Evolutionary conservation across 2,888 invertebrate genomes (phyloP).

Genomic region (Dexiosoma caninum): DNA sequence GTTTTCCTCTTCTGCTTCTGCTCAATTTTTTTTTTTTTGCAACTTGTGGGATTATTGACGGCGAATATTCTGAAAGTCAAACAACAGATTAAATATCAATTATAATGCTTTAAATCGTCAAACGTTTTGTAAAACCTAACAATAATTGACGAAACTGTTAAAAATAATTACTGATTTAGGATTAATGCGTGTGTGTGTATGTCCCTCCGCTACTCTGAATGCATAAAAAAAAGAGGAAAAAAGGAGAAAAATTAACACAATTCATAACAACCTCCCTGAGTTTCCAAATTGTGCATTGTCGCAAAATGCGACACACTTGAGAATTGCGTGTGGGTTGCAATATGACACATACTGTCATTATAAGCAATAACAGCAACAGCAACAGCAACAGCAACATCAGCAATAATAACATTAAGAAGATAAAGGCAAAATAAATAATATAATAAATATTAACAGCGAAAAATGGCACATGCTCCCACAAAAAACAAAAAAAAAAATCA

Average conservation of each 20-base stretch:
- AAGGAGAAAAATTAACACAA: conserved; percentile 5
- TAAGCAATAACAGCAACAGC: conserved; percentile 66
- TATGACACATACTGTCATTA: conserved; percentile 76
- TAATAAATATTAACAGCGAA: conserved; percentile 27
- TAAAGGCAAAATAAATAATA: conserved; percentile 30
- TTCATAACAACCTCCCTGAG: background rate
- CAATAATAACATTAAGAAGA: conserved; percentile 44
- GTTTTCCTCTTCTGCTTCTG: no score
- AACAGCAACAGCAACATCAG: conserved; percentile 65
- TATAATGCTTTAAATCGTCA: no score
- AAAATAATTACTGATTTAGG: no score
- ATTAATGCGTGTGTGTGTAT: no score
- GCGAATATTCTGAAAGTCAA: no score
- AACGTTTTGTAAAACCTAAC: no score
- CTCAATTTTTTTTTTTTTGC: no score
- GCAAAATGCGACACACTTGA: conserved; percentile 14
- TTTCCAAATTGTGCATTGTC: conserved; percentile 39
- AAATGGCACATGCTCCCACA: conserved; percentile 30
- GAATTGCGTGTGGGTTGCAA: conserved; percentile 73
- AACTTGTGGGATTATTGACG: no score
- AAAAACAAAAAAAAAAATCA: background rate
- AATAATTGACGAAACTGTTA: no score
- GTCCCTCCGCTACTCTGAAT: background rate
- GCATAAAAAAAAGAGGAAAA: no score
- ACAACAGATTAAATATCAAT: no score